These are phyloP conservation scores for Erpornis zantholeuca DNA, from an alignment of 2,113 vertebrate genomes.

Conservation along the genomic window DNA sequence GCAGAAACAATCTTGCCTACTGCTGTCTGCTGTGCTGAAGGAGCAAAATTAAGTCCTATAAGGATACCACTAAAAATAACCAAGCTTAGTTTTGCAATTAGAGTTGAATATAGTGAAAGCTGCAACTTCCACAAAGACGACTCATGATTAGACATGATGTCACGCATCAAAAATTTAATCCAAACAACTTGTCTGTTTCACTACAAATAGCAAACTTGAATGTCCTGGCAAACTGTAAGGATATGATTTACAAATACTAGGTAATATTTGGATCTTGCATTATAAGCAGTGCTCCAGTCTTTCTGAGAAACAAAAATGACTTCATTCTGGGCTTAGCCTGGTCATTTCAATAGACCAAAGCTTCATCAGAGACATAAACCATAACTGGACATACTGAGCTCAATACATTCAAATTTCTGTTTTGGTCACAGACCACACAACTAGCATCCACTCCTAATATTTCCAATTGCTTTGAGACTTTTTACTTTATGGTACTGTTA, in stretches of 20 bases:
- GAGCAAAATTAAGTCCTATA: constrained; percentile 1
- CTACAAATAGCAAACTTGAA: constrained; percentile 72
- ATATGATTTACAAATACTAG: constrained; percentile 81
- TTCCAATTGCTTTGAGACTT: neutral
- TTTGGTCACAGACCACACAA: constrained; percentile 66
- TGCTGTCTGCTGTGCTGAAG: neutral
- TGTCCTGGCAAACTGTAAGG: constrained; percentile 69
- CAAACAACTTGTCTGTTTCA: constrained; percentile 75
- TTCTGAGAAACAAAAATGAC: constrained; percentile 71
- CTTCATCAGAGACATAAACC: constrained; percentile 20
- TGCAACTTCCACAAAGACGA: constrained; percentile 20
- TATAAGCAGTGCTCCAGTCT: constrained; percentile 55
- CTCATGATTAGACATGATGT: constrained; percentile 80
- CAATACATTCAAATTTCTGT: neutral
- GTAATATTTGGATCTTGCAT: constrained; percentile 74
- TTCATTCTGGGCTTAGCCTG: constrained; percentile 61
- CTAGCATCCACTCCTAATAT: neutral
- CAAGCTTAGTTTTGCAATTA: constrained; percentile 6
- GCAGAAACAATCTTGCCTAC: neutral
- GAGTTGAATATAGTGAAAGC: constrained; percentile 18
- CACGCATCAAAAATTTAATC: constrained; percentile 71
- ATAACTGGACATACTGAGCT: neutral
- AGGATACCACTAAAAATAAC: constrained; percentile 4
- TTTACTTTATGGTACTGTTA: neutral
- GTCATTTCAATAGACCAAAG: constrained; percentile 49